Percentiles rank a stretch among this genome's conserved stretches.
phyloP scores from a whole-genome alignment of 2,797 vertebrate genomes.

The Podarcis lilfordi region DNA sequence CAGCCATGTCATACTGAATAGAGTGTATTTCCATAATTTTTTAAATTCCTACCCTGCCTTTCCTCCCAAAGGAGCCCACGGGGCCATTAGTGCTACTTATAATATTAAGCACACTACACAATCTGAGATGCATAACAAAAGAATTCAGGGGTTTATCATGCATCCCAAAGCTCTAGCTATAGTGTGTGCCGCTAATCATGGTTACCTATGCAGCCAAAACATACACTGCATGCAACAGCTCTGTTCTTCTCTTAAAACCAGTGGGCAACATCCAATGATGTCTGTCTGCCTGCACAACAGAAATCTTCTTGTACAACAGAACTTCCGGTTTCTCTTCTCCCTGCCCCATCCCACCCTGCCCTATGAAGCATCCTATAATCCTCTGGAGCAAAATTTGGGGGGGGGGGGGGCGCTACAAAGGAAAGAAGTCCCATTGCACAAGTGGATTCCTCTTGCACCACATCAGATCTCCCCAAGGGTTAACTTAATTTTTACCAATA shows the following conservation, averaged over 20 bases:
- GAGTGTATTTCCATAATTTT: constrained; percentile 1
- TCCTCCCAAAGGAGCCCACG: too few relatives aligned
- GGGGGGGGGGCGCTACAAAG: too few relatives aligned
- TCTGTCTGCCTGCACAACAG: too few relatives aligned
- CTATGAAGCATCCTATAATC: too few relatives aligned
- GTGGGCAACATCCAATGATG: not conserved
- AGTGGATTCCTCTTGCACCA: too few relatives aligned
- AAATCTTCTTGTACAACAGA: too few relatives aligned
- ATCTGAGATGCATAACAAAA: constrained; percentile 65
- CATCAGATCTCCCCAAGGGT: not conserved
- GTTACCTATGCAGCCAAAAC: constrained; percentile 62
- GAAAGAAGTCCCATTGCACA: too few relatives aligned
- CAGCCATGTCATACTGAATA: not conserved
- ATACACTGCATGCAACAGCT: constrained; percentile 38
- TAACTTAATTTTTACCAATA: constrained; percentile 59
- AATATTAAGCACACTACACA: constrained; percentile 66
- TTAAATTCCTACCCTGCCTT: too few relatives aligned
- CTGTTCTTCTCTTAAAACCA: constrained; percentile 38
- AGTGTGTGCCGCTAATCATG: constrained; percentile 66
- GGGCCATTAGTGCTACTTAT: constrained; percentile 55
- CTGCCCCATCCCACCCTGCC: too few relatives aligned
- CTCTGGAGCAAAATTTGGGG: too few relatives aligned
- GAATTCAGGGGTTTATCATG: constrained; percentile 73
- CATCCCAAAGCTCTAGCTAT: constrained; percentile 59
- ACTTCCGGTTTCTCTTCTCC: too few relatives aligned